A percentile compares a stretch with the other conserved stretches of the same genome.
These are phyloP conservation scores for Lineus longissimus DNA, from an alignment of 1,140 invertebrate genomes.

Conservation along the genomic window DNA sequence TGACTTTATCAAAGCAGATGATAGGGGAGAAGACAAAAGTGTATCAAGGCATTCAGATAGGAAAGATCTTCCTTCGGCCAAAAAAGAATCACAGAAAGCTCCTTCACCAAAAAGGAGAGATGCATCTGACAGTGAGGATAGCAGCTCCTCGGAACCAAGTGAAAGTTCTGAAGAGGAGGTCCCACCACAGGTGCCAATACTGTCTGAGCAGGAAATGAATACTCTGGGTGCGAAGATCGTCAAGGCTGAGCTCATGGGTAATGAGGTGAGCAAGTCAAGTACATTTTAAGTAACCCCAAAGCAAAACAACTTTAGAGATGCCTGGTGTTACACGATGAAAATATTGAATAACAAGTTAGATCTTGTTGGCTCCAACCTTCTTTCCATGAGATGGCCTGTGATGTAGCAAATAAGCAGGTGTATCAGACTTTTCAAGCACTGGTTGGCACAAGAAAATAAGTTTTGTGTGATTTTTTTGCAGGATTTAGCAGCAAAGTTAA, in stretches of 20 bases:
- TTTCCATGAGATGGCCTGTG: no score
- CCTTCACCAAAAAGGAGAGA: no score
- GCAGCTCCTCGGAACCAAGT: neutral
- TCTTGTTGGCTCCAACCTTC: no score
- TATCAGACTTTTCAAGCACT: no score
- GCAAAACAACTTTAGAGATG: neutral
- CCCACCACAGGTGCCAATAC: constrained; percentile 16
- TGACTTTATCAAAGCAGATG: no score
- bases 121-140: no score
- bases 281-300: neutral
- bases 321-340: neutral
- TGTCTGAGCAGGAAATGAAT: constrained; percentile 78
- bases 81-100: no score
- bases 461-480: constrained; percentile 44
- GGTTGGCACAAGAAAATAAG: constrained; percentile 4
- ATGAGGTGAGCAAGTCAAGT: constrained; percentile 59
- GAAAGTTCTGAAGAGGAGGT: constrained; percentile 7
- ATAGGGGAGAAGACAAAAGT: neutral
- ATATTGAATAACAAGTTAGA: no score
- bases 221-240: constrained; percentile 79
- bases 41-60: neutral
- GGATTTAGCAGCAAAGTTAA: constrained; percentile 67
- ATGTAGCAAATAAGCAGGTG: no score
- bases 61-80: neutral
- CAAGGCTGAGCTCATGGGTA: constrained; percentile 82